Evolutionary conservation across 2,888 invertebrate genomes (phyloP).

Genomic region (Dimorphilus gyrociliatus): DNA sequence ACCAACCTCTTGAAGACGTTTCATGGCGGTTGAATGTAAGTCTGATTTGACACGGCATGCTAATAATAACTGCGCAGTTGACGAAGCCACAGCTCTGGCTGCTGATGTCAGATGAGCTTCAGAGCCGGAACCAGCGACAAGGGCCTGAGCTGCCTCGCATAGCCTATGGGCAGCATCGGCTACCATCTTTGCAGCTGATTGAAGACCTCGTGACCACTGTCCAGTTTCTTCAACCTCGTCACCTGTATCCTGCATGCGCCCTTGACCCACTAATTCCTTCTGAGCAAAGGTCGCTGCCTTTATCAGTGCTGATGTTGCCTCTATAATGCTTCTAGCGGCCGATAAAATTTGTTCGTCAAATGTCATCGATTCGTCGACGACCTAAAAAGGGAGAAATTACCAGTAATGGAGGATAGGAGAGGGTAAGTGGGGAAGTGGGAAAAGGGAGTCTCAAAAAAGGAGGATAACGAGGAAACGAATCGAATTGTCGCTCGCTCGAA

Average conservation of each 20-base stretch:
- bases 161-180: conserved; percentile 93
- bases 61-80: conserved; percentile 88
- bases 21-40: conserved; percentile 78
- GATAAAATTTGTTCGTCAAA: conserved; percentile 98
- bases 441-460: too few species aligned
- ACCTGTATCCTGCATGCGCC: too few species aligned
- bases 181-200: conserved; percentile 71
- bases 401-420: too few species aligned
- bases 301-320: conserved; percentile 87
- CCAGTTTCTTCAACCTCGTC: conserved; percentile 49
- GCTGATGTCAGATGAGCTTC: conserved; percentile 92
- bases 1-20: conserved; percentile 70
- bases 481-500: too few species aligned
- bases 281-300: conserved; percentile 94
- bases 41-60: conserved; percentile 99
- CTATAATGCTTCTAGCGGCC: conserved; percentile 90
- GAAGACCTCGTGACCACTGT: conserved; percentile 92
- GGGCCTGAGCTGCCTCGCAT: conserved; percentile 89
- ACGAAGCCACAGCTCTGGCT: conserved; percentile 74
- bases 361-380: conserved; percentile 77
- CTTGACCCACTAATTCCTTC: conserved; percentile 73
- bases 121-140: conserved; percentile 54
- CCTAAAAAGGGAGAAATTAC: conserved; percentile 45
- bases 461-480: too few species aligned
- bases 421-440: too few species aligned